Evolutionary conservation across 2,113 vertebrate species (phyloP).

Genomic region (Pelvicachromis taeniatus): DNA sequence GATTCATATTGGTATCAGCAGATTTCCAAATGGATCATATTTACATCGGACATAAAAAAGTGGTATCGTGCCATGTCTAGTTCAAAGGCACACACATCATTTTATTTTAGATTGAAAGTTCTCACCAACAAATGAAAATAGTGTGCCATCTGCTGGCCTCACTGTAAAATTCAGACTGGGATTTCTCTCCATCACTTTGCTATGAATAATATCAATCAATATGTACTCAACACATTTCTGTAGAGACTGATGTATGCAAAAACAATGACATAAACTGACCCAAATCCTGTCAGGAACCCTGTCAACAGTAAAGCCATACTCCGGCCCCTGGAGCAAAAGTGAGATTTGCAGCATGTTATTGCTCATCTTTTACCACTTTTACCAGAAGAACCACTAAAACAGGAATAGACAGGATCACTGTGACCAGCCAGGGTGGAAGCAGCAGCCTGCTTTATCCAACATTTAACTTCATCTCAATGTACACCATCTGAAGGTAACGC

Average conservation of each 20-base stretch:
- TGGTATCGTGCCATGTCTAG: too few relatives aligned
- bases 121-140: not conserved
- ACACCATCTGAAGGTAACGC: slow-evolving; percentile 7
- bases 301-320: not conserved
- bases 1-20: too few relatives aligned
- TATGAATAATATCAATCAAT: not conserved
- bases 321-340: not conserved
- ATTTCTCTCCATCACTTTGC: accelerated
- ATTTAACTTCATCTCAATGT: not conserved
- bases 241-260: not conserved
- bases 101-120: not conserved
- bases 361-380: not conserved
- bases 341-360: too few relatives aligned
- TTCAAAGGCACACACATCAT: not conserved
- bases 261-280: not conserved
- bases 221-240: not conserved
- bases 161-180: not conserved
- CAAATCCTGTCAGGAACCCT: not conserved
- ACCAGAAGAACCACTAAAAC: not conserved
- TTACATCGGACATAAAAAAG: too few relatives aligned
- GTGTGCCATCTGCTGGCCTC: slow-evolving; percentile 41
- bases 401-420: not conserved
- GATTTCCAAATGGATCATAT: too few relatives aligned
- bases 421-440: slow-evolving; percentile 5
- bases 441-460: not conserved